Evolutionary conservation across 1,140 invertebrate genomes (phyloP).

Genomic region (Aphaenogaster floridana): DNA sequence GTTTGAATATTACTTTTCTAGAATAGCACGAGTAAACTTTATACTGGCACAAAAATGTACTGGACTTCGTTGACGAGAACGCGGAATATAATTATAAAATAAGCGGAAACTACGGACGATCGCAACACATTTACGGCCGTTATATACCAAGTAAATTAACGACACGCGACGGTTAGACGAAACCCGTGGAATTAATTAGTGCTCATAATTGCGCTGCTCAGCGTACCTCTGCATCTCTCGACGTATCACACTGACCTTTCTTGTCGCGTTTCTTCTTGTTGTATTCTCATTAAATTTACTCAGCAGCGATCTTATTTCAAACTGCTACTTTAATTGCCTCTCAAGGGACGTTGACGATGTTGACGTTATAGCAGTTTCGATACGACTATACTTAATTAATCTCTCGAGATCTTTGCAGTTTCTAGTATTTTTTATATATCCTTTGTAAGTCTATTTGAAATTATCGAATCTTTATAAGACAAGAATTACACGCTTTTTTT

Average conservation of each 20-base stretch:
- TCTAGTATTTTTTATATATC: neutral
- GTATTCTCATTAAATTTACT: slow-evolving; percentile 57
- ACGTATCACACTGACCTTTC: slow-evolving; percentile 36
- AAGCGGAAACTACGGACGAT: slow-evolving; percentile 63
- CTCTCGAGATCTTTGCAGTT: slow-evolving; percentile 9
- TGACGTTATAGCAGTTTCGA: neutral
- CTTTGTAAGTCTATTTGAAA: neutral
- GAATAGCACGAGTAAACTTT: slow-evolving; percentile 10
- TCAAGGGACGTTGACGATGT: neutral
- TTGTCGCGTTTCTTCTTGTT: slow-evolving; percentile 35
- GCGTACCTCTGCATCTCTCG: neutral
- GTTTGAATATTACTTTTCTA: slow-evolving; percentile 20
- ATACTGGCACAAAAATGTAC: slow-evolving; percentile 15
- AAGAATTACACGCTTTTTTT: neutral
- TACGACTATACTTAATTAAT: slow-evolving; percentile 27
- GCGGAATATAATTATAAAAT: slow-evolving; percentile 70
- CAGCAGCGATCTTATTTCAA: slow-evolving; percentile 49
- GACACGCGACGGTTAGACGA: slow-evolving; percentile 73
- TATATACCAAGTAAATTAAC: slow-evolving; percentile 37
- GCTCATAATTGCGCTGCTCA: slow-evolving; percentile 71
- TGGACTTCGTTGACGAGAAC: slow-evolving; percentile 14
- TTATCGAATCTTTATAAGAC: neutral
- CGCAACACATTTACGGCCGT: slow-evolving; percentile 27
- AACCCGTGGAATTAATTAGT: slow-evolving; percentile 81
- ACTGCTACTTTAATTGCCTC: slow-evolving; percentile 15